These are phyloP conservation scores for Eptatretus atami DNA, from an alignment of 2,797 vertebrate genomes.

Conservation along the genomic window DNA sequence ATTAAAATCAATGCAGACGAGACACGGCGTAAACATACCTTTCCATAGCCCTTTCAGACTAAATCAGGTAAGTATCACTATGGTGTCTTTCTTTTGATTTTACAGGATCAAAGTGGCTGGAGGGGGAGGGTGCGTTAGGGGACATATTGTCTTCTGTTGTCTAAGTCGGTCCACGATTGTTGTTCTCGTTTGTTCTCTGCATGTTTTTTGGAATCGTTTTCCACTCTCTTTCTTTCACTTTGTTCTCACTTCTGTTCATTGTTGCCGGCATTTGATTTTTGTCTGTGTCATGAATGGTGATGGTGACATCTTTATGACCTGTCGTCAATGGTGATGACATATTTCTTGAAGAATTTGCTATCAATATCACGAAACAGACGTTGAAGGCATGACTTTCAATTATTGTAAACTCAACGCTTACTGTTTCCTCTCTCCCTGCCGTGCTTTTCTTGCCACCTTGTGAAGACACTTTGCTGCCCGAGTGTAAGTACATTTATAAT, in stretches of 20 bases:
- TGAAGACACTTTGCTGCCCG: constrained; percentile 60
- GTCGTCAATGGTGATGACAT: constrained; percentile 6
- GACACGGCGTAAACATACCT: too few relatives aligned
- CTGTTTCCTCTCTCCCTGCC: constrained; percentile 13
- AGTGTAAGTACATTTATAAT: constrained; percentile 34
- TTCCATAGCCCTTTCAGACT: too few relatives aligned
- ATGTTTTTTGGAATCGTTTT: too few relatives aligned
- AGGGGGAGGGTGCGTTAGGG: too few relatives aligned
- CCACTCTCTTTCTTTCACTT: not conserved
- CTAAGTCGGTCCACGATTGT: too few relatives aligned
- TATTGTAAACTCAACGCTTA: constrained; percentile 6
- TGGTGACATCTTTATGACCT: not conserved
- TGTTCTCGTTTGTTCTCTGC: too few relatives aligned
- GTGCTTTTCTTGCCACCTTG: constrained; percentile 36
- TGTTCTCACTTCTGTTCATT: not conserved
- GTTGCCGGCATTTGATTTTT: constrained; percentile 2
- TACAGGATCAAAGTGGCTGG: too few relatives aligned
- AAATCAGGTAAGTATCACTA: too few relatives aligned
- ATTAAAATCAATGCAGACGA: too few relatives aligned
- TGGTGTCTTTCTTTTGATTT: too few relatives aligned
- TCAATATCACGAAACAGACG: too few relatives aligned
- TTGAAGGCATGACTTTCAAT: not conserved
- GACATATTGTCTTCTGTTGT: too few relatives aligned
- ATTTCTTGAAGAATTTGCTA: not conserved
- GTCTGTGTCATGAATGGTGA: not conserved